These are phyloP conservation scores for Hartigia nigra DNA, from an alignment of 2,888 invertebrate genomes.

Conservation along the genomic window DNA sequence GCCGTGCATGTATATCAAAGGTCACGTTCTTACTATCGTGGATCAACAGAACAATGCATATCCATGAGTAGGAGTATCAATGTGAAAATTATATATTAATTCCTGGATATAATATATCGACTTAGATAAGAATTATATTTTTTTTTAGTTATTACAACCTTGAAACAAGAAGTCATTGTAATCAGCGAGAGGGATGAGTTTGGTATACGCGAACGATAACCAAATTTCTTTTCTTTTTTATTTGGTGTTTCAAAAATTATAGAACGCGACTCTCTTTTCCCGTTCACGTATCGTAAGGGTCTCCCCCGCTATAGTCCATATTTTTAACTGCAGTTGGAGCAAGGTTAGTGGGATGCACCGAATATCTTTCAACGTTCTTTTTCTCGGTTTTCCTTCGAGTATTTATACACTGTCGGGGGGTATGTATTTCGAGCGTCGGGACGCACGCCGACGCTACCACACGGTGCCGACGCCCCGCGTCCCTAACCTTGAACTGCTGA, in stretches of 20 bases:
- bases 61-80: background rate
- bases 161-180: background rate
- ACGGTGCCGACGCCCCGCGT: slow-evolving; percentile 35
- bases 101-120: background rate
- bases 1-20: background rate
- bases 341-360: slow-evolving; percentile 42
- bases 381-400: slow-evolving; percentile 35
- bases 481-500: slow-evolving; percentile 63
- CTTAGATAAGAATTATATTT: background rate
- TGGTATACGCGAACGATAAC: background rate
- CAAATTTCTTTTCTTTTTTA: background rate
- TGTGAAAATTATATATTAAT: background rate
- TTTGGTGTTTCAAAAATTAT: background rate
- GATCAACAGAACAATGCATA: background rate
- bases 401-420: slow-evolving; percentile 52
- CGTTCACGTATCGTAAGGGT: background rate
- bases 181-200: background rate
- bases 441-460: slow-evolving; percentile 26
- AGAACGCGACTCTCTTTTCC: background rate
- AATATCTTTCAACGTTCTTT: slow-evolving; percentile 29
- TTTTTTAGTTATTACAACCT: background rate
- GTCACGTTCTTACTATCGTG: background rate
- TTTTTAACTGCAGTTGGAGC: slow-evolving; percentile 31
- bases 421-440: slow-evolving; percentile 53
- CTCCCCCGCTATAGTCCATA: slow-evolving; percentile 5